Base-by-base conservation (phyloP, 2,888 invertebrate species). In the Brachypalpus laphriformis region DNA sequence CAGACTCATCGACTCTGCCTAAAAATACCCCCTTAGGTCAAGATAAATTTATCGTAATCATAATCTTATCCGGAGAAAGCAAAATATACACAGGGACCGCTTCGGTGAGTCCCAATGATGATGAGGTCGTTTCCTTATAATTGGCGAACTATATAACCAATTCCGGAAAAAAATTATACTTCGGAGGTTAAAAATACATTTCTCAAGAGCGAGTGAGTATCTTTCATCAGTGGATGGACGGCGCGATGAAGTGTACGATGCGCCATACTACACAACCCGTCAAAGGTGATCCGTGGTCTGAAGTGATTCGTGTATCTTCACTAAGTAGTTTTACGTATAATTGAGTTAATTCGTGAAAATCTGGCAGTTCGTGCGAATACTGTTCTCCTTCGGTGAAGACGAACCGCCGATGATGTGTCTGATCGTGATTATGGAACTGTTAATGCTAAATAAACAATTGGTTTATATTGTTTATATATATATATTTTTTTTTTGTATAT, bases 341-440 rank as follows among this genome's bases (percentile, higher is more conserved):
- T 66, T 66, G 66, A 61, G 74, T 74, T 63, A 31, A 74, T 74
- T 74, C 56, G 63, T 45, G 42, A 65, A 65, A 61, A 72, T 63
- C 28, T n/a, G 51, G 18, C 51, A 18, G 14, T 74, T 74, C 74
- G 45, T 56, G 63, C 65, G 74, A 65, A 74, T 40, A 2, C 8
- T 1, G 72, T 63, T 74, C 72, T 14, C 54, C 61, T 42, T 31
- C 31, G 34, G 20, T 63, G 20, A 31, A 42, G 61, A 54, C 28
- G 63, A 22, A 34, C 47, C 42, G 61, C 34, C 9, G 8, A 11
- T 56, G 63, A 65, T 66, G 66, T 66, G 14, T 6, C 40, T 45
- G 45, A 45, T 74, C 74, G 63, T 74, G 74, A 56, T 74, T 74
- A 65, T 65, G 63, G 74, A 74, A 74, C 56, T 61, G 18, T 54